Base-by-base conservation (phyloP, 2,888 invertebrate species). In the Acleris cristana region DNA sequence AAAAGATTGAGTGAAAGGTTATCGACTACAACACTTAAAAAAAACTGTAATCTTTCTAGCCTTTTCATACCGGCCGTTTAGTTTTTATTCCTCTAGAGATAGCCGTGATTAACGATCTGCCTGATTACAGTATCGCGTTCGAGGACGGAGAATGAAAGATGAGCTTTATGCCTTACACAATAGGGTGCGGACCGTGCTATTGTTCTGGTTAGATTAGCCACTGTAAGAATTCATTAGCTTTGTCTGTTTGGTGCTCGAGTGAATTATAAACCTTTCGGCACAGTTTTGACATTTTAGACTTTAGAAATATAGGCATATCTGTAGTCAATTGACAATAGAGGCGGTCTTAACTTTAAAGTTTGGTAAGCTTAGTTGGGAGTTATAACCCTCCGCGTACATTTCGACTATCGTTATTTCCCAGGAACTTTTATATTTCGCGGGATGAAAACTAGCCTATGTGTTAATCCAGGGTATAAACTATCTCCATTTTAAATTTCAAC, bases 111-210 rank as follows among this genome's bases (percentile, higher is more conserved):
- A 63, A 67, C 63, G 67, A 58, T 52, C 30, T 44, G n/a, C 49
- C 62, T 67, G 67, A 67, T 67, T 67, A 62, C 67, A 58, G 67
- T 63, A 56, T 67, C 62, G 62, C 62, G 67, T 57, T 63, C 67
- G 58, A 63, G 62, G 62, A 57, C 26, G 18, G 23, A 26, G 19
- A 19, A 53, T 62, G 57, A 62, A 63, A 67, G 63, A 67, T 67
- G 48, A 58, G 40, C 53, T 48, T 40, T 67, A 58, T 63, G 14
- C 19, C 40, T 5, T 34, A 58, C 57, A 67, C 62, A 67, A 67
- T 58, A 63, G 45, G 48, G 62, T 49, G 51, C 34, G 30, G 62
- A 54, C 60, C 21, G 10, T 2, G 56, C 56, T 45, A 61, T 66
- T 66, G 61, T 61, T 34, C 55, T 44, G 51, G 19, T 16, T 40